phyloP scores from a whole-genome alignment of 1,140 invertebrate genomes.

The Oryzaephilus surinamensis region DNA sequence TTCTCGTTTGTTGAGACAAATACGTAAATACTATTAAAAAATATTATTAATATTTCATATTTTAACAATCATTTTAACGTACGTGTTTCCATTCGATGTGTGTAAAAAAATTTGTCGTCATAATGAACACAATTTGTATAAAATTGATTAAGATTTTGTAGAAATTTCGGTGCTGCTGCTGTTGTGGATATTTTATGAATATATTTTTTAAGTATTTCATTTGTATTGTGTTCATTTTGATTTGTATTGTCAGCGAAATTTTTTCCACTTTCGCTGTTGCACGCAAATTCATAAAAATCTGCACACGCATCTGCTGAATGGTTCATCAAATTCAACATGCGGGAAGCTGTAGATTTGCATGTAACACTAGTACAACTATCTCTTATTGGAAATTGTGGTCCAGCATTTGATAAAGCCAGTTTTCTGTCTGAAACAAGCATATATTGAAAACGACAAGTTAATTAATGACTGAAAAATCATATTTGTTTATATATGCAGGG shows the following conservation, averaged over 20 bases:
- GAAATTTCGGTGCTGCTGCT: slow-evolving; percentile 1
- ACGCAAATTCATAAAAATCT: slow-evolving; percentile 62
- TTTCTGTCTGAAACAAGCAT: no score
- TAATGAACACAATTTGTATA: slow-evolving; percentile 12
- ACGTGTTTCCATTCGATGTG: slow-evolving; percentile 6
- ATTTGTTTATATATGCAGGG: no score
- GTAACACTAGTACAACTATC: no score
- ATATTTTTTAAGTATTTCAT: no score
- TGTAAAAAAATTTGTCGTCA: slow-evolving; percentile 10
- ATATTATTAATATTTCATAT: background rate
- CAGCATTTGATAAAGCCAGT: no score
- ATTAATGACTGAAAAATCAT: no score
- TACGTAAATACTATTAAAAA: no score
- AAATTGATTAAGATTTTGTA: slow-evolving; percentile 8
- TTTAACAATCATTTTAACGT: slow-evolving; percentile 2
- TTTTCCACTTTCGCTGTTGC: slow-evolving; percentile 37
- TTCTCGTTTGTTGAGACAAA: background rate
- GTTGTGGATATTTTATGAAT: background rate
- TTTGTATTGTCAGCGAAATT: background rate
- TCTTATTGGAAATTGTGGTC: background rate
- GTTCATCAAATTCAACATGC: slow-evolving; percentile 26
- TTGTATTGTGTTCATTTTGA: background rate
- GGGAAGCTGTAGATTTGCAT: slow-evolving; percentile 9
- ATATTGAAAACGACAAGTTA: no score
- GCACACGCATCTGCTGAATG: slow-evolving; percentile 52